Conservation (phyloP, 2,888 invertebrate species). For the Nymphalis c-album region DNA sequence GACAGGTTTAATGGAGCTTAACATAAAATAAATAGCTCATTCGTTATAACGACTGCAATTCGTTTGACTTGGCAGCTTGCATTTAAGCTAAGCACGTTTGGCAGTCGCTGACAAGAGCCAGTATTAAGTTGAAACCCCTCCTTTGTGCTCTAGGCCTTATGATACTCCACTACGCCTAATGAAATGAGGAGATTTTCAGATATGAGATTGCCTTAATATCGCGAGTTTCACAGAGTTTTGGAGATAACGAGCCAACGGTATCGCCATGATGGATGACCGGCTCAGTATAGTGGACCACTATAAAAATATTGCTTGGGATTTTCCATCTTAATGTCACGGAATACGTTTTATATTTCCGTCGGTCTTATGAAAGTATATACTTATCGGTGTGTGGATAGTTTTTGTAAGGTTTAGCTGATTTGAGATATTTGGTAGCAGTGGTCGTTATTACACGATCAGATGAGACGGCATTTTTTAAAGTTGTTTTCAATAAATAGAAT, state of each 20-base stretch:
- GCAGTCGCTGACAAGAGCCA: constrained; percentile 31
- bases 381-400: background rate
- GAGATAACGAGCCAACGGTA: constrained; percentile 42
- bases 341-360: constrained; percentile 8
- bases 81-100: constrained; percentile 32
- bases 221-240: constrained; percentile 40
- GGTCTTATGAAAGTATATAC: background rate
- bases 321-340: constrained; percentile 5
- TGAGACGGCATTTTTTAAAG: constrained; percentile 19
- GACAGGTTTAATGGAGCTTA: constrained; percentile 26
- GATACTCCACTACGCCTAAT: constrained; percentile 43
- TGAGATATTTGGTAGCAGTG: constrained; percentile 24
- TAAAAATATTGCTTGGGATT: constrained; percentile 1
- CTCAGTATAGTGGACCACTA: constrained; percentile 16
- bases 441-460: constrained; percentile 21
- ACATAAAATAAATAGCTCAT: constrained; percentile 28
- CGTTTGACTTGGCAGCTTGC: constrained; percentile 31
- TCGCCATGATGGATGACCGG: constrained; percentile 43
- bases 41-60: constrained; percentile 26
- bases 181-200: constrained; percentile 42
- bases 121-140: constrained; percentile 33
- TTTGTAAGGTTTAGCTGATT: constrained; percentile 23
- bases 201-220: constrained; percentile 45
- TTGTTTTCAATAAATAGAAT: background rate
- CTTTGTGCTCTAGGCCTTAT: constrained; percentile 30